Base-by-base conservation (phyloP, 2,797 vertebrate species). In the Enteromius afrohamiltoni region DNA sequence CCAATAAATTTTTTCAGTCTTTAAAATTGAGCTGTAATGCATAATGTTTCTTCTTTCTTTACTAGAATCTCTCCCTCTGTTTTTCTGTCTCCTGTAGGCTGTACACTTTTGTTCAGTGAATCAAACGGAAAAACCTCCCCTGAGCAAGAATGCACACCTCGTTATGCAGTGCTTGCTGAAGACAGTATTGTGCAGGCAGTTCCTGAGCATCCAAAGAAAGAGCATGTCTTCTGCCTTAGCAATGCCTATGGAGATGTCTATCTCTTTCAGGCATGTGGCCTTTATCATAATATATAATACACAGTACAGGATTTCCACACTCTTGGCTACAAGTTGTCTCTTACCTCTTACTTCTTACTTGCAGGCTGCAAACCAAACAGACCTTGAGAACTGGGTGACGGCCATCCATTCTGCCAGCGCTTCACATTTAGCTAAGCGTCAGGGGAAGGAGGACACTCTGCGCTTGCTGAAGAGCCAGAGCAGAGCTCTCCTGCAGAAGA, bases 331-430 rank as follows among this genome's bases (percentile, higher is more conserved):
- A 40, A 55, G 64, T n/a, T 23, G 19, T 37, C 14, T 53, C 29
- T 37, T 23, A 31, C 65, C 40, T 45, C 10, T 68, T 31, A n/a
- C 26, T 49, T 62, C 34, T n/a, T 11, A 76, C 73, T 51, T 70
- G 13, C 85, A 99, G 97, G 96, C 97, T 1, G 95, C 94, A 19
- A 97, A 93, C 90, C 97, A 98, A 91, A 96, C 96, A 0, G 97
- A 98, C 85, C 93, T 99, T 88, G 97, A 99, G 92, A 97, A 97
- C 91, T 99, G 97, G 97, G 93, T 98, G 89, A 98, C 97, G 0
- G 95, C 97, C 29, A 93, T 98, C 77, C 97, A 98, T 88, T 98
- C 97, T 0, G 97, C 97, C 2, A 96, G 96, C 9, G 97, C 97
- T 7, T 95, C 97, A 1, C 94, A 97, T 80, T 95, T 97, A 89